Percentiles rank a stretch among this genome's conserved stretches.
These are phyloP conservation scores for Anoplopoma fimbria DNA, from an alignment of 2,113 vertebrate genomes.

Conservation along the genomic window DNA sequence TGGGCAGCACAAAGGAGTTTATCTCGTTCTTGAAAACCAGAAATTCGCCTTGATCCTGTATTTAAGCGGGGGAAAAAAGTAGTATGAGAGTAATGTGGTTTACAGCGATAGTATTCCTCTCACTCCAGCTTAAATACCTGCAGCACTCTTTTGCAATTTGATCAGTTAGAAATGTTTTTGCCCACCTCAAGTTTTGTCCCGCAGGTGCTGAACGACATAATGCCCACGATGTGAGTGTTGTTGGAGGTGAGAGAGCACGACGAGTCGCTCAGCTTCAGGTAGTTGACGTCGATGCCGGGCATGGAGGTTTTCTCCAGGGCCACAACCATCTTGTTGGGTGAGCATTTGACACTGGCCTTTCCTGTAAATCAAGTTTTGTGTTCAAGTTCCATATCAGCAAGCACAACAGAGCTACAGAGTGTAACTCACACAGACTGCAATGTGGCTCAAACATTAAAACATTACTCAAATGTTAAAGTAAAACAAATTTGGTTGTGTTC, in stretches of 20 bases:
- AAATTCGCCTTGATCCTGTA: constrained; percentile 78
- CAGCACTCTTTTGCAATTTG: background rate
- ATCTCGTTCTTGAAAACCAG: constrained; percentile 81
- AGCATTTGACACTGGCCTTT: constrained; percentile 59
- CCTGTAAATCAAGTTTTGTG: constrained; percentile 53
- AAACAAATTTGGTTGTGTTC: no score
- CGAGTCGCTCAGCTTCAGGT: constrained; percentile 73
- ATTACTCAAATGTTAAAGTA: no score
- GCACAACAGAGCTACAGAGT: no score
- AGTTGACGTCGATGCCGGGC: constrained; percentile 70
- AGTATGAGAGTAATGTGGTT: background rate
- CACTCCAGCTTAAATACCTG: background rate
- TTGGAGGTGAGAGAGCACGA: constrained; percentile 80
- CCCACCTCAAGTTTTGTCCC: constrained; percentile 79
- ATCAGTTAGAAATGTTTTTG: background rate
- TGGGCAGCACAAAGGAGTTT: constrained; percentile 62
- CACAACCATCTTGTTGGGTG: constrained; percentile 72
- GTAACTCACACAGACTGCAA: no score
- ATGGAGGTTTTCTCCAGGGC: constrained; percentile 71
- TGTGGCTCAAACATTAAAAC: no score
- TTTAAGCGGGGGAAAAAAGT: background rate
- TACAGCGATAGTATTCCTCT: background rate
- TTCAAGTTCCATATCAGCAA: no score
- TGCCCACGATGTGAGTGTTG: constrained; percentile 75
- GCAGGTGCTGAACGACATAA: constrained; percentile 77